Percentiles rank a stretch among this genome's conserved stretches.
Evolutionary conservation across 2,888 invertebrate species (phyloP).

Genomic region (Blastobasis lacticolella): DNA sequence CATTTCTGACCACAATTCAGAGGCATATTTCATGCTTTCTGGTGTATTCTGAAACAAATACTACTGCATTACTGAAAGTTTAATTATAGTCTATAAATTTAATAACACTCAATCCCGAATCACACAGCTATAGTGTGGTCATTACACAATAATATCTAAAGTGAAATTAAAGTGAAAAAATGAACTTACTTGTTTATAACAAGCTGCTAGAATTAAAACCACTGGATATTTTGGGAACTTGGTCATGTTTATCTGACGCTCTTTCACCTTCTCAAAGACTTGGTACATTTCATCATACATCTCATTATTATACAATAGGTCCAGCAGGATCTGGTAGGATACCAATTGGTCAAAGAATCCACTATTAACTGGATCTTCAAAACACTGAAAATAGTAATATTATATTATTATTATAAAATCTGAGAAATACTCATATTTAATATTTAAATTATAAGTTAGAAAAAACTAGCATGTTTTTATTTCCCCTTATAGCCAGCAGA

Average conservation of each 20-base stretch:
- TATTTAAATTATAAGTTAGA: no score
- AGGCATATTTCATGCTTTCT: slow-evolving; percentile 77
- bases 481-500: no score
- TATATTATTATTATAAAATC: no score
- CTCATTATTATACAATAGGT: slow-evolving; percentile 79
- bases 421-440: no score
- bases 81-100: no score
- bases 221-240: slow-evolving; percentile 80
- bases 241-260: slow-evolving; percentile 75
- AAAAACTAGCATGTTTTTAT: no score
- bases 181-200: slow-evolving; percentile 80
- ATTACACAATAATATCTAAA: no score
- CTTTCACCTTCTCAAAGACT: slow-evolving; percentile 76
- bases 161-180: neutral
- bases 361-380: slow-evolving; percentile 73
- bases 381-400: slow-evolving; percentile 64
- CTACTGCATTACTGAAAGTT: no score
- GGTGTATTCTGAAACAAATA: slow-evolving; percentile 76
- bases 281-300: slow-evolving; percentile 79
- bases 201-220: slow-evolving; percentile 79
- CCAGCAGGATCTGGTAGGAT: slow-evolving; percentile 79
- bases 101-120: no score
- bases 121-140: no score
- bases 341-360: slow-evolving; percentile 84
- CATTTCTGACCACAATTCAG: slow-evolving; percentile 76